Percentiles rank a stretch among this genome's conserved stretches.
Evolutionary conservation across 2,113 vertebrate species (phyloP).

Genomic region (Panthera leo): DNA sequence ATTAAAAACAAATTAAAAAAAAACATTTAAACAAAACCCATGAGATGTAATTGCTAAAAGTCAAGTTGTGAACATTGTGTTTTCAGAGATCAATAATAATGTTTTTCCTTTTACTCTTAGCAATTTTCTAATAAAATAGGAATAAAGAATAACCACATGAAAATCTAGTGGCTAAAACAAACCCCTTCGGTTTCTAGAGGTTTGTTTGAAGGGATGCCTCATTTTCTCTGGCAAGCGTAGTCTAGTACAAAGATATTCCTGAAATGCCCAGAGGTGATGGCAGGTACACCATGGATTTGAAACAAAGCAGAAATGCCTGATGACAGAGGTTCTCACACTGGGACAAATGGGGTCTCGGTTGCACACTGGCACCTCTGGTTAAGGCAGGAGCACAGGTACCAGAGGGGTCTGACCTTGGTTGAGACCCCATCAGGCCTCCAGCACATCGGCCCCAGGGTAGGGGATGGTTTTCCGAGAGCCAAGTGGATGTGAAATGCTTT

Average conservation of each 20-base stretch:
- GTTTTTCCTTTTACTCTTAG: background rate
- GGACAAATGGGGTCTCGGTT: background rate
- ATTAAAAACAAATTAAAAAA: too few species aligned
- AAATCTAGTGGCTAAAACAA: background rate
- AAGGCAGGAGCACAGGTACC: background rate
- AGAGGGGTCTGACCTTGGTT: background rate
- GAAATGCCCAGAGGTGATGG: constrained; percentile 11
- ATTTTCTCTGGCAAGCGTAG: constrained; percentile 22
- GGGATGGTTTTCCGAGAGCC: background rate
- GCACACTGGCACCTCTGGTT: background rate
- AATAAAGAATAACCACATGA: background rate
- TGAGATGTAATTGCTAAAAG: background rate
- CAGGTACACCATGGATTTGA: constrained; percentile 7
- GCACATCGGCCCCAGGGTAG: background rate
- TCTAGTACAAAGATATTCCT: constrained; percentile 7
- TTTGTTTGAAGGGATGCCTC: background rate
- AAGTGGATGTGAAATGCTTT: background rate
- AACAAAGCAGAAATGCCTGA: constrained; percentile 47
- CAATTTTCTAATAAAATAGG: background rate
- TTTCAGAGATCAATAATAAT: background rate
- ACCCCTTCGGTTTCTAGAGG: background rate
- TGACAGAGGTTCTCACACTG: constrained; percentile 39
- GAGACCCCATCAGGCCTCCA: background rate
- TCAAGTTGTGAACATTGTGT: background rate
- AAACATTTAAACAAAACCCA: too few species aligned